Conservation (phyloP, 2,797 vertebrate genomes). For the Propithecus perrieri region DNA sequence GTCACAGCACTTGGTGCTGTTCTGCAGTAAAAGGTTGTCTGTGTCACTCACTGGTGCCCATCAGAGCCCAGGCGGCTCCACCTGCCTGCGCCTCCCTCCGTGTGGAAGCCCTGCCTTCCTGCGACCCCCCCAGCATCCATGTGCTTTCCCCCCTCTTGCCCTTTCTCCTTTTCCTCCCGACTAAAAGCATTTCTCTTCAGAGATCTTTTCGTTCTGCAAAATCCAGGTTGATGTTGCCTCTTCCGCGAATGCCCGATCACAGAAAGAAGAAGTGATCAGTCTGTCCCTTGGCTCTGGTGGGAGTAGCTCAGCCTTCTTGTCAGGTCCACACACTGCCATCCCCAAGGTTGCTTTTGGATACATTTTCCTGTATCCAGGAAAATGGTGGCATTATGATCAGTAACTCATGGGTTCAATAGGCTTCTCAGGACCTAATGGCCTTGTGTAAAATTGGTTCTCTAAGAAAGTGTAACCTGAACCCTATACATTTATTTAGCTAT, state of each 20-base stretch:
- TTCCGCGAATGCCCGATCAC: neutral
- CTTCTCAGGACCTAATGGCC: neutral
- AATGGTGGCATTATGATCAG: neutral
- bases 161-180: neutral
- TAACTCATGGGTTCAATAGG: neutral
- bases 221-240: neutral
- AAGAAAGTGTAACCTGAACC: neutral
- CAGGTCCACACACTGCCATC: neutral
- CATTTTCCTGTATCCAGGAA: neutral
- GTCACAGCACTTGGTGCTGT: neutral
- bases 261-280: neutral
- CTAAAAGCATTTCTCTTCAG: neutral
- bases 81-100: neutral
- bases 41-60: neutral
- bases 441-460: neutral
- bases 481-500: neutral
- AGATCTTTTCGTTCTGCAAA: neutral
- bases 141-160: neutral
- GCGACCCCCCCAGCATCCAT: neutral
- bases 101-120: accelerated
- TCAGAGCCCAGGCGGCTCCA: no score
- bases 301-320: neutral
- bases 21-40: neutral
- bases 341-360: neutral
- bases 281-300: neutral